A percentile compares a stretch with the other conserved stretches of the same genome.
phyloP scores from a whole-genome alignment of 2,888 invertebrate genomes.

The Teleiodes luculella region DNA sequence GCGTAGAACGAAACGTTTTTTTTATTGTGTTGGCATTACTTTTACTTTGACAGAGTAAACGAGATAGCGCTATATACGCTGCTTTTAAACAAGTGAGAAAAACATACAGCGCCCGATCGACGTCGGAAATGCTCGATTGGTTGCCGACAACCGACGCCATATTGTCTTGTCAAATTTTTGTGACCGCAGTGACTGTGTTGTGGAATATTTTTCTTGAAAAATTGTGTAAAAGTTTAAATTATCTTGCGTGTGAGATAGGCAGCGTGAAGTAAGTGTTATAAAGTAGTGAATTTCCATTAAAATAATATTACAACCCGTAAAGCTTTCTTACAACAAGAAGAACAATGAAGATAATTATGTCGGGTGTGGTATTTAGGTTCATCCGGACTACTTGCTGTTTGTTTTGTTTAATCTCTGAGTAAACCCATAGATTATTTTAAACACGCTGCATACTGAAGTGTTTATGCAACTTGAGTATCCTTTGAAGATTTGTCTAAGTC shows the following conservation, averaged over 20 bases:
- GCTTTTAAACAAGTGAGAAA: constrained; percentile 22
- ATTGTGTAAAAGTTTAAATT: constrained; percentile 32
- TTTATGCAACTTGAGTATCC: constrained; percentile 34
- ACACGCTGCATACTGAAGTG: constrained; percentile 32
- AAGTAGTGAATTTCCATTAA: neutral
- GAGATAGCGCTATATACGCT: constrained; percentile 25
- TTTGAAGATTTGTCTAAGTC: constrained; percentile 4
- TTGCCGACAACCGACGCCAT: constrained; percentile 56
- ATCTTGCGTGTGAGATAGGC: constrained; percentile 41
- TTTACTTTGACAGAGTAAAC: constrained; percentile 26
- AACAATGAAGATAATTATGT: constrained; percentile 9
- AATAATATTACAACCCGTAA: neutral
- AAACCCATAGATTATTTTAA: constrained; percentile 38
- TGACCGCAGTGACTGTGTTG: constrained; percentile 51
- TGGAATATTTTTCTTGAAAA: constrained; percentile 39
- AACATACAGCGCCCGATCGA: constrained; percentile 29
- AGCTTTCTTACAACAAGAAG: neutral
- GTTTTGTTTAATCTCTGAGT: constrained; percentile 56
- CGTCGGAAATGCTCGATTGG: constrained; percentile 39
- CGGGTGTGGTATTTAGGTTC: constrained; percentile 73
- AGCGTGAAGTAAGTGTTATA: constrained; percentile 45
- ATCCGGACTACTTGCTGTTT: constrained; percentile 56
- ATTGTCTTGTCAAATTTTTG: constrained; percentile 67
- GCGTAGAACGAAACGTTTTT: neutral
- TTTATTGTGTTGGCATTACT: constrained; percentile 30